phyloP scores from a whole-genome alignment of 2,113 vertebrate species.

The Nycticebus coucang region DNA sequence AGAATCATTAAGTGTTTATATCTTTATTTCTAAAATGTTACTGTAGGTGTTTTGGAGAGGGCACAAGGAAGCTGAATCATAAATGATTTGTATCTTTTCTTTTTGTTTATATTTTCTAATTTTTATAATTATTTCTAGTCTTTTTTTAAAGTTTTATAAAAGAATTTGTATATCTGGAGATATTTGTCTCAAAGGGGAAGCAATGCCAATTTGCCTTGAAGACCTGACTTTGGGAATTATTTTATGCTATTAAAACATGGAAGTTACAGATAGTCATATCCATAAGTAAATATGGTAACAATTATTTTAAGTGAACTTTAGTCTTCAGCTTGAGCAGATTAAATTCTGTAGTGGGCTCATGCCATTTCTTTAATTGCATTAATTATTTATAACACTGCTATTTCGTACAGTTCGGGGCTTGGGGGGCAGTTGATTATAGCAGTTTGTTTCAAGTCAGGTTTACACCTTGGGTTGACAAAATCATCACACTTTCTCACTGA shows the following conservation, averaged over 20 bases:
- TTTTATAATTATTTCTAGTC: neutral
- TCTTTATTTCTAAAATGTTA: slow-evolving; percentile 24
- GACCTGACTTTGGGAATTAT: neutral
- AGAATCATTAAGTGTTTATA: neutral
- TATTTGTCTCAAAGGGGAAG: slow-evolving; percentile 21
- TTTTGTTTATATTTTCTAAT: slow-evolving; percentile 7
- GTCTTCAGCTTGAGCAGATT: slow-evolving; percentile 68
- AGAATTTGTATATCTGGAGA: neutral
- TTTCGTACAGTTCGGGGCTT: neutral
- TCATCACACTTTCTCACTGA: slow-evolving; percentile 58
- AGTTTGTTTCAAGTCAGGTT: slow-evolving; percentile 69
- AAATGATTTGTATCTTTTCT: neutral
- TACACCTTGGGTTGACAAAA: slow-evolving; percentile 52
- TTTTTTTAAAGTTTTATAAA: neutral
- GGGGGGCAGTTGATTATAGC: slow-evolving; percentile 57
- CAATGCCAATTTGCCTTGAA: neutral
- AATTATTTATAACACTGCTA: slow-evolving; percentile 62
- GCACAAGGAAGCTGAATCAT: neutral
- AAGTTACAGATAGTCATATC: neutral
- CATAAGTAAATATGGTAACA: slow-evolving; percentile 59
- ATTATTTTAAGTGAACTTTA: slow-evolving; percentile 57
- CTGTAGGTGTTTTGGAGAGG: neutral
- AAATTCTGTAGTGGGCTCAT: neutral
- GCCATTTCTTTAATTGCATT: slow-evolving; percentile 61
- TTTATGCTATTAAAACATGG: neutral